phyloP scores from a whole-genome alignment of 1,140 invertebrate genomes.

The Saccostrea cuccullata region DNA sequence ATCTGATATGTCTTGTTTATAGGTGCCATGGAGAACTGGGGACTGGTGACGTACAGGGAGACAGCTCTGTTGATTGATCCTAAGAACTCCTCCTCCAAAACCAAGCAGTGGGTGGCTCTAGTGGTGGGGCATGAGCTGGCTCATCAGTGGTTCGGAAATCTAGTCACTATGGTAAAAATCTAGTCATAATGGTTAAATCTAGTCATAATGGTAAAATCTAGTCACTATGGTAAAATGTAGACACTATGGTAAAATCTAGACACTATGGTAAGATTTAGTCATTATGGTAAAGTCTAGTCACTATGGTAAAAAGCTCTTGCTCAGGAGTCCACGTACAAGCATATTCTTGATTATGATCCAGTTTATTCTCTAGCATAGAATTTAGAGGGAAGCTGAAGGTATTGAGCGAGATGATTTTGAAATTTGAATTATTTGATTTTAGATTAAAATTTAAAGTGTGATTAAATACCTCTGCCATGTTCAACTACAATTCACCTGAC shows the following conservation, averaged over 20 bases:
- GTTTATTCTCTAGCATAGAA: no score
- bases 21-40: slow-evolving; percentile 89
- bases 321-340: no score
- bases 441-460: no score
- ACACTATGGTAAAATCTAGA: slow-evolving; percentile 77
- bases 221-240: slow-evolving; percentile 86
- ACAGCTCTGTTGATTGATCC: slow-evolving; percentile 88
- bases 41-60: slow-evolving; percentile 92
- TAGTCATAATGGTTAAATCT: no score
- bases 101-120: slow-evolving; percentile 90
- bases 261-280: slow-evolving; percentile 89
- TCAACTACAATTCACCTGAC: no score
- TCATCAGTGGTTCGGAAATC: slow-evolving; percentile 83
- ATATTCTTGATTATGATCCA: no score
- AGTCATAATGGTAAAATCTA: no score
- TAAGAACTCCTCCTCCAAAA: slow-evolving; percentile 84
- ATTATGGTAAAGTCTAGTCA: slow-evolving; percentile 76
- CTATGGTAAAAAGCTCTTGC: slow-evolving; percentile 85
- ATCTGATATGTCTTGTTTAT: slow-evolving; percentile 63
- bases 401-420: no score
- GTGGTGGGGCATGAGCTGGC: slow-evolving; percentile 90
- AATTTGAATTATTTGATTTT: no score
- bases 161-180: slow-evolving; percentile 87
- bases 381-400: no score
- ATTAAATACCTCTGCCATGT: no score